A percentile compares a stretch with the other conserved stretches of the same genome.
These are phyloP conservation scores for Bombus confusus DNA, from an alignment of 1,140 invertebrate genomes.

Conservation along the genomic window DNA sequence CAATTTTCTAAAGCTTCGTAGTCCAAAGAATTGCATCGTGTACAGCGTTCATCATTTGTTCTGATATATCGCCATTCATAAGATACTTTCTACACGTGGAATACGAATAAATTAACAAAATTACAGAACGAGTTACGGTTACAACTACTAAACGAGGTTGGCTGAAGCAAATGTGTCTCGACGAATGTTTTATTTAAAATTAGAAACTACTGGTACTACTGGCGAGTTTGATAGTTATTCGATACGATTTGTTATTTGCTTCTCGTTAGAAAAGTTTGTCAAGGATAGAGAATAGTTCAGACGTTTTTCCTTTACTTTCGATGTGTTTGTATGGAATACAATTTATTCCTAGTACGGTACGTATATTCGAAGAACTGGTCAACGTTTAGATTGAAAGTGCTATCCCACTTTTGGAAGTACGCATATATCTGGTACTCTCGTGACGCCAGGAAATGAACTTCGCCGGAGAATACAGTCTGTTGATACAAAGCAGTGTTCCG, in stretches of 20 bases:
- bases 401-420: background rate
- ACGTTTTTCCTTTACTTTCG: background rate
- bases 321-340: background rate
- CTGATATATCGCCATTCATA: background rate
- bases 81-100: background rate
- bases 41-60: background rate
- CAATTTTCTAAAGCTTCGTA: background rate
- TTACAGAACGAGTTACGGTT: background rate
- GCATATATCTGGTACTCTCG: conserved; percentile 1
- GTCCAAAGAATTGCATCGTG: background rate
- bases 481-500: conserved; percentile 17
- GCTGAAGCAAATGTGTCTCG: too few species aligned
- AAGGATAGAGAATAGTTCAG: too few species aligned
- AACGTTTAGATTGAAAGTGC: background rate
- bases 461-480: background rate
- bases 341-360: too few species aligned
- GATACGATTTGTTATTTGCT: background rate
- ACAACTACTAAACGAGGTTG: background rate
- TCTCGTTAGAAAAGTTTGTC: background rate
- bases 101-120: background rate
- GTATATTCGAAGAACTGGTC: background rate
- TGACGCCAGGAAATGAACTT: conserved; percentile 29
- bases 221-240: background rate
- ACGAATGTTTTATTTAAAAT: background rate
- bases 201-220: background rate